phyloP scores from a whole-genome alignment of 2,113 vertebrate species.

The Otocyon megalotis region DNA sequence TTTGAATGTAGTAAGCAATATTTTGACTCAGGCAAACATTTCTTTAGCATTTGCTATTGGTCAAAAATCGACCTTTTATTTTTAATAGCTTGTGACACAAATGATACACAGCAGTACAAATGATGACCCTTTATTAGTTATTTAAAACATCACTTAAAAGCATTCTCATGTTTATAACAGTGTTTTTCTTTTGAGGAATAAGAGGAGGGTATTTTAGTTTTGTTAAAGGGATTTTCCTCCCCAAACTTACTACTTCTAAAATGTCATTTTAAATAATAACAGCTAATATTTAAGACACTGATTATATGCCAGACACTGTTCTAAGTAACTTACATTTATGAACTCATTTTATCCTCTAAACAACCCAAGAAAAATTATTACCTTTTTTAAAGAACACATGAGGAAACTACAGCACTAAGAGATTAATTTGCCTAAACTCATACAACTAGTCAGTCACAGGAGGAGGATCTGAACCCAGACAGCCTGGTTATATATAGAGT shows the following conservation, averaged over 20 bases:
- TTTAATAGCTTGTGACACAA: not conserved
- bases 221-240: not conserved
- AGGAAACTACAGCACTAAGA: not conserved
- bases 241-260: not conserved
- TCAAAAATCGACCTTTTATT: not conserved
- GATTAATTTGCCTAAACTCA: not conserved
- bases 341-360: not conserved
- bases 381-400: not conserved
- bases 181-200: not conserved
- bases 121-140: not conserved
- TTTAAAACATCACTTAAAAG: conserved; percentile 5
- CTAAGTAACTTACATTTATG: not conserved
- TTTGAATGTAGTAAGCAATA: not conserved
- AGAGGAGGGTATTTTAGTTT: not conserved
- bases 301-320: not conserved
- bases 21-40: conserved; percentile 1
- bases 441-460: not conserved
- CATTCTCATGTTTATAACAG: not conserved
- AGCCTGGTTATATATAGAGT: not conserved
- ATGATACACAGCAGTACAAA: not conserved
- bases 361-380: not conserved
- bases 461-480: not conserved
- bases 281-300: not conserved
- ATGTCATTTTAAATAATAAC: not conserved
- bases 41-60: not conserved